Evolutionary conservation across 2,113 vertebrate genomes (phyloP).

Genomic region (Penelope pileata): DNA sequence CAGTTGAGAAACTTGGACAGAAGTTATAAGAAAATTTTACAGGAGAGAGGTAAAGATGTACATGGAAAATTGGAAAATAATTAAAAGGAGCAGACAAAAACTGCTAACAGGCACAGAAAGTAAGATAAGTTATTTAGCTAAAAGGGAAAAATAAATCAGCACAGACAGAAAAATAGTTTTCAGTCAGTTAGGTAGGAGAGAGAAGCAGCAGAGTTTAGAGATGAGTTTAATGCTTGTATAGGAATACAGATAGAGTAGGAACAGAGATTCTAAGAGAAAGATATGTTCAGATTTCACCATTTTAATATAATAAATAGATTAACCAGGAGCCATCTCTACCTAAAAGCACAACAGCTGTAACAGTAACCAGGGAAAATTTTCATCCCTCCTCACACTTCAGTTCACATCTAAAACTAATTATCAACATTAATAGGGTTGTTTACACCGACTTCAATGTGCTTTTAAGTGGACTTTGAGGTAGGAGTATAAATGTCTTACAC

Average conservation of each 20-base stretch:
- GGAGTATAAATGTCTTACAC: neutral
- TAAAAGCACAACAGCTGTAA: neutral
- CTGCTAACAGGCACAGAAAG: constrained; percentile 24
- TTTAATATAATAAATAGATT: constrained; percentile 49
- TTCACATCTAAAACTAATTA: constrained; percentile 1
- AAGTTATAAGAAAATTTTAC: neutral
- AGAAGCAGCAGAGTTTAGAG: neutral
- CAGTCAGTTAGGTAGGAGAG: neutral
- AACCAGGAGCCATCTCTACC: neutral
- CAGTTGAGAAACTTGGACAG: neutral
- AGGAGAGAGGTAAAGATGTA: neutral
- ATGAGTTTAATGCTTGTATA: neutral
- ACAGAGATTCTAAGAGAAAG: neutral
- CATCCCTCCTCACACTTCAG: neutral
- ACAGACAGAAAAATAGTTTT: constrained; percentile 63
- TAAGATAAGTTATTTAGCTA: constrained; percentile 52
- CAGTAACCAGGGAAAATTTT: neutral
- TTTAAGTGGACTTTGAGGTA: neutral
- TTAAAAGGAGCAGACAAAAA: constrained; percentile 5
- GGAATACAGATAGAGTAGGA: neutral
- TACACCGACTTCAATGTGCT: neutral
- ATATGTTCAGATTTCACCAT: neutral
- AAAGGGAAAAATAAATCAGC: constrained; percentile 55
- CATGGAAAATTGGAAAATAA: constrained; percentile 24
- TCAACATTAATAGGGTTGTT: neutral